A percentile compares a stretch with the other conserved stretches of the same genome.
Evolutionary conservation across 1,140 invertebrate genomes (phyloP).

Genomic region (Papilio xuthus): DNA sequence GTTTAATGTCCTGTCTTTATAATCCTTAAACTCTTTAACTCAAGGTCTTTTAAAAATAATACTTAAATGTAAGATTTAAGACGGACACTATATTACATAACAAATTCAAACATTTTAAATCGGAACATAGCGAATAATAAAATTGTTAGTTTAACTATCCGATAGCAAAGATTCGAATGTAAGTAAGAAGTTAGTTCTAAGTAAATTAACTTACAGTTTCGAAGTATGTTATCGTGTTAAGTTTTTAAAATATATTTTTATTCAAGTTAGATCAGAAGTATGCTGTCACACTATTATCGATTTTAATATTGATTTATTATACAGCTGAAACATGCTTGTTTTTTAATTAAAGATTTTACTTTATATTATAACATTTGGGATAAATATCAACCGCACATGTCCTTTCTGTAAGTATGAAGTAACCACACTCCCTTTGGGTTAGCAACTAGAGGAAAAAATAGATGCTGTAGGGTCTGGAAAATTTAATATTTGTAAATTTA

Average conservation of each 20-base stretch:
- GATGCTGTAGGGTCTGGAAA: neutral
- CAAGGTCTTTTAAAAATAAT: too few relatives aligned
- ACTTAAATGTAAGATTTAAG: too few relatives aligned
- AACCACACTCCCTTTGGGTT: neutral
- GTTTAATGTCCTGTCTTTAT: too few relatives aligned
- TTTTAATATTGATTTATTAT: too few relatives aligned
- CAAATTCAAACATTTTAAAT: neutral
- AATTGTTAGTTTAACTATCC: slow-evolving; percentile 1
- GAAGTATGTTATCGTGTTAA: neutral
- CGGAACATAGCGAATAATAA: neutral
- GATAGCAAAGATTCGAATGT: neutral
- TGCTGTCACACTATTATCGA: neutral
- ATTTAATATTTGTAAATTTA: slow-evolving; percentile 8
- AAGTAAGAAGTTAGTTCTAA: slow-evolving; percentile 26
- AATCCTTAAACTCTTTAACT: too few relatives aligned
- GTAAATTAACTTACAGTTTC: slow-evolving; percentile 14
- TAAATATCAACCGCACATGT: too few relatives aligned
- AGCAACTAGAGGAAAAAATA: neutral
- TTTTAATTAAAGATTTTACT: too few relatives aligned
- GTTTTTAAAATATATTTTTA: slow-evolving; percentile 18
- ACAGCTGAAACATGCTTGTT: too few relatives aligned
- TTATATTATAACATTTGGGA: too few relatives aligned
- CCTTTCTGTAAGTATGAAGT: too few relatives aligned
- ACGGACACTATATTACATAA: too few relatives aligned
- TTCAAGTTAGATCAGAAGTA: slow-evolving; percentile 2